Percentiles rank a stretch among this genome's conserved stretches.
These are phyloP conservation scores for Lates calcarifer DNA, from an alignment of 2,113 vertebrate genomes.

Conservation along the genomic window DNA sequence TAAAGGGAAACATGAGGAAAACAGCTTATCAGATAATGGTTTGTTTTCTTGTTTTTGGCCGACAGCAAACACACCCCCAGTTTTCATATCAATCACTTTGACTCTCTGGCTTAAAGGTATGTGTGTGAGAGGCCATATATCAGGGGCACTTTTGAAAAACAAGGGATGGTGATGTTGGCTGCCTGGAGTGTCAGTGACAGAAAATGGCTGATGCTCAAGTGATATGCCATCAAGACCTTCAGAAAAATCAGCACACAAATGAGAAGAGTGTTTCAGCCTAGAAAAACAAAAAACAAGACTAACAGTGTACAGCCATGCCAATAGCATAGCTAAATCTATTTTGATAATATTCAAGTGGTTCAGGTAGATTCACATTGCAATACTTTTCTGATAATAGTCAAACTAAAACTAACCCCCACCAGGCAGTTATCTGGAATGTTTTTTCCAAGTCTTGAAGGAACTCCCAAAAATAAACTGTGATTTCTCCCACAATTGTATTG, in stretches of 20 bases:
- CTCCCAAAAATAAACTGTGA: not conserved
- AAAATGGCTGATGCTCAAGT: slow-evolving; percentile 24
- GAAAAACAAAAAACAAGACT: not conserved
- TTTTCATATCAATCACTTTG: slow-evolving; percentile 64
- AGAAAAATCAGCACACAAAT: not conserved
- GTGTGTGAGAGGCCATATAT: slow-evolving; percentile 48
- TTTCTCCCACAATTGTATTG: not conserved
- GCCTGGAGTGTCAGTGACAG: slow-evolving; percentile 24
- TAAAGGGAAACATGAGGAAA: slow-evolving; percentile 25
- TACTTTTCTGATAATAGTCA: not conserved
- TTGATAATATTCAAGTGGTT: not conserved
- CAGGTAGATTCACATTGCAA: not conserved
- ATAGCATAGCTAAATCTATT: not conserved
- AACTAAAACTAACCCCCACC: too few relatives aligned
- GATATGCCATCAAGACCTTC: not conserved
- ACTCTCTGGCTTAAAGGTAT: slow-evolving; percentile 59
- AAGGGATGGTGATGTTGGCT: slow-evolving; percentile 24
- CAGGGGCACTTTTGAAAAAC: slow-evolving; percentile 37
- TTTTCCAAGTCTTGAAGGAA: too few relatives aligned
- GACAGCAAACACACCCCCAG: slow-evolving; percentile 36
- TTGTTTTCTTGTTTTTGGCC: slow-evolving; percentile 39
- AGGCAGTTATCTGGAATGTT: too few relatives aligned
- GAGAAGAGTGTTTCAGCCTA: not conserved
- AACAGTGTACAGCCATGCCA: not conserved
- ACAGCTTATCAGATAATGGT: not conserved